Base-by-base conservation (phyloP, 2,113 vertebrate genomes). In the Tychaedon coryphoeus region DNA sequence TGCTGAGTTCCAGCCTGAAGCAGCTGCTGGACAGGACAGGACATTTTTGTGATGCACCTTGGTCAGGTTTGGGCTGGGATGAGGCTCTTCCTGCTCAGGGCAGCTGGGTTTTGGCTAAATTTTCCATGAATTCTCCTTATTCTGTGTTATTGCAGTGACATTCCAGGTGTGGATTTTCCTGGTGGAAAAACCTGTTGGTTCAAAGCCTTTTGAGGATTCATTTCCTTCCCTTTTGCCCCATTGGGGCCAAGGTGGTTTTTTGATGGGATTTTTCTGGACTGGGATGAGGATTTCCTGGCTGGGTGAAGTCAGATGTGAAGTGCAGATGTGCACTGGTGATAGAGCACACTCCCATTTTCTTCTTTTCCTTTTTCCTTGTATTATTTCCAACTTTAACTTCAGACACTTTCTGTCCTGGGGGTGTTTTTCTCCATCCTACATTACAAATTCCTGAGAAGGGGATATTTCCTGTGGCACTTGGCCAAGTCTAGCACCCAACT, bases 181-280 rank as follows among this genome's bases (percentile, higher is more conserved):
- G 64, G 17, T 67, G 60, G 70, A 19, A 45, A n/a, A 48, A 14
- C 3, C n/a, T 56, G 26, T 36, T 54, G 33, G 19, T 58, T 20
- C 20, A 33, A 24, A 91, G 12, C 33, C 18, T 73, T 17, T 8
- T 0, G 5, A 8, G 8, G 19, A 19, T n/a, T 28, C 6, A 4
- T 75, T 70, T 40, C 86, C 40, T 67, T 7, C 48, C 25, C 45
- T 56, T 78, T 38, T 20, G 43, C 45, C 18, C 31, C 2, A 3
- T 4, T 38, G 75, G 29, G 0, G 0, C 2, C 1, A 2, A 26
- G 45, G 31, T 9, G 5, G 3, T 3, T 24, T 60, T 58, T 42
- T 33, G 19, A 8, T 42, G n/a, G 50, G 25, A 13, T 36, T 83
- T 77, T 67, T 75, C 70, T 48, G 34, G 6, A 5, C 7, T 11